Conservation (phyloP, 2,888 invertebrate genomes). For the Lucinisca nassula region DNA sequence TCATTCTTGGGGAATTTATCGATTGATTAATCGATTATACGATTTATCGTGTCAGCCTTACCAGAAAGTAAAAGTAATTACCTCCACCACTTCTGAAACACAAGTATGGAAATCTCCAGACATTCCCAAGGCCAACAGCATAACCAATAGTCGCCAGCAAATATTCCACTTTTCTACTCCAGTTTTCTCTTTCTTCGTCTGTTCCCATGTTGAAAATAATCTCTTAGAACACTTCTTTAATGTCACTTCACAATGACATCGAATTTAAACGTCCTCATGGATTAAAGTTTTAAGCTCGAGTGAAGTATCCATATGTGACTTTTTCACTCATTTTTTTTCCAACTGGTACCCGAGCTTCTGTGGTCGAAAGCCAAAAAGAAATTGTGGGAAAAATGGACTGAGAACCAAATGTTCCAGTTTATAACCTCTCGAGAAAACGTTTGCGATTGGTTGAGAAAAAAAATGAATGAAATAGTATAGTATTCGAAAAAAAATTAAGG, state of each 20-base stretch:
- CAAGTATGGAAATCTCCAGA: conserved; percentile 81
- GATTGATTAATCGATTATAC: too few species aligned
- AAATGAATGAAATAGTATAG: background rate
- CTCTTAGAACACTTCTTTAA: background rate
- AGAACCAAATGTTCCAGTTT: background rate
- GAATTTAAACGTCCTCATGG: background rate
- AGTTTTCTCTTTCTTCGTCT: conserved; percentile 73
- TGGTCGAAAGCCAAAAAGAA: background rate
- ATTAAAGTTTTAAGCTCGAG: background rate
- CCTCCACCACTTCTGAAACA: conserved; percentile 81
- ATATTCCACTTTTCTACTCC: conserved; percentile 80
- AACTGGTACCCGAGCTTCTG: background rate
- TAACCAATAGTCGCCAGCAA: conserved; percentile 80
- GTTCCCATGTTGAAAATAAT: background rate
- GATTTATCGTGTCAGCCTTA: too few species aligned
- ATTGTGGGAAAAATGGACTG: background rate
- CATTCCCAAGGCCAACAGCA: conserved; percentile 81
- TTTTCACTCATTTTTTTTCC: background rate
- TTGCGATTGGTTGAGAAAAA: background rate
- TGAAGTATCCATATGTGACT: background rate
- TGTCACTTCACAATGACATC: background rate
- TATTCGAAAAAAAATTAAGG: background rate
- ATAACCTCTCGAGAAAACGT: background rate
- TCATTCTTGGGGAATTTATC: too few species aligned
- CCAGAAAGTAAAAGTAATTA: too few species aligned